These are phyloP conservation scores for Anaspis maculata DNA, from an alignment of 2,888 invertebrate genomes.

Conservation along the genomic window DNA sequence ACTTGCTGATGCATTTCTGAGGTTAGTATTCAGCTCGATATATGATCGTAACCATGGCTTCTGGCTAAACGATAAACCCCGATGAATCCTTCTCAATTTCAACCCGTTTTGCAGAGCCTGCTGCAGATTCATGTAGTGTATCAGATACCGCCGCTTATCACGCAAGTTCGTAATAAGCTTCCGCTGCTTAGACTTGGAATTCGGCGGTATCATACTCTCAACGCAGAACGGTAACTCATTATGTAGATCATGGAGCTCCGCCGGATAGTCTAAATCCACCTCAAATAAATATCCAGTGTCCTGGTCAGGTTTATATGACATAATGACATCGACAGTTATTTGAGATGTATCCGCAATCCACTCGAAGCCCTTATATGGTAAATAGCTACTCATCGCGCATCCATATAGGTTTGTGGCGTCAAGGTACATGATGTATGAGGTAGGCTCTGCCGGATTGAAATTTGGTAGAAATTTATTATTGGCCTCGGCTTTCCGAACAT, in stretches of 20 bases:
- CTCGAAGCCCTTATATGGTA: conserved; percentile 91
- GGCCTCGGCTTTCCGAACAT: conserved; percentile 22
- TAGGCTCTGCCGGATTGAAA: conserved; percentile 8
- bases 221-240: conserved; percentile 31
- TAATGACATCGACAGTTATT: conserved; percentile 3
- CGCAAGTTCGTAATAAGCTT: conserved; percentile 20
- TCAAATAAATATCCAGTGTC: conserved; percentile 27
- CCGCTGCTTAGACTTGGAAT: conserved; percentile 7
- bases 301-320: not conserved
- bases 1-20: not conserved
- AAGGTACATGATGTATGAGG: conserved; percentile 5
- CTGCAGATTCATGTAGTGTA: conserved; percentile 1
- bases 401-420: conserved; percentile 44
- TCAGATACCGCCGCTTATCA: conserved; percentile 1
- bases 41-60: not conserved
- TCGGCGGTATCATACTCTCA: too few species aligned
- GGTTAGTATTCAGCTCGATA: conserved; percentile 1
- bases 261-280: conserved; percentile 26
- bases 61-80: conserved; percentile 1
- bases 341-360: conserved; percentile 46
- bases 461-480: conserved; percentile 27
- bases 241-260: conserved; percentile 26
- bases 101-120: conserved; percentile 1
- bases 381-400: conserved; percentile 51
- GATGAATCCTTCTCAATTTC: conserved; percentile 1